Percentiles rank a stretch among this genome's conserved stretches.
Evolutionary conservation across 1,140 invertebrate genomes (phyloP).

Genomic region (Ruditapes philippinarum): DNA sequence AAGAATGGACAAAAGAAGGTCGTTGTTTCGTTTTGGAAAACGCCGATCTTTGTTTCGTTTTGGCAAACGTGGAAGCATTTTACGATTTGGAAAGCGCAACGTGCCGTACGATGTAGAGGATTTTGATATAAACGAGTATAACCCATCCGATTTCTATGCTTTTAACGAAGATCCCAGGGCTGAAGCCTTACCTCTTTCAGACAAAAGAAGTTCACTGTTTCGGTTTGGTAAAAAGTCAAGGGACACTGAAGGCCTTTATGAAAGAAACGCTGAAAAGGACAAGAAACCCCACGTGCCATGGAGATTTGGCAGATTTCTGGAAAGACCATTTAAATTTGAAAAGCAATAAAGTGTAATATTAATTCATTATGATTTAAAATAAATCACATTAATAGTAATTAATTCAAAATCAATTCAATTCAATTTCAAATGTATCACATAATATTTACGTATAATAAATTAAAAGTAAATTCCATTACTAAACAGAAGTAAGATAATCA

Average conservation of each 20-base stretch:
- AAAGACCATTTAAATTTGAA: no score
- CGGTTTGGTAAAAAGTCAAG: slow-evolving; percentile 59
- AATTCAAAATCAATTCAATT: no score
- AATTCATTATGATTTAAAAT: no score
- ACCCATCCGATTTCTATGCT: background rate
- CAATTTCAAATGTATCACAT: no score
- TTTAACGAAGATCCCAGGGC: slow-evolving; percentile 19
- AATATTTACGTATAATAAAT: no score
- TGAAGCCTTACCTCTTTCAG: slow-evolving; percentile 13
- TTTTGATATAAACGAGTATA: slow-evolving; percentile 15
- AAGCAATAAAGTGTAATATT: no score
- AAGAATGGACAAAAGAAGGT: slow-evolving; percentile 57
- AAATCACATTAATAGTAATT: no score
- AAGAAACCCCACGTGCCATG: slow-evolving; percentile 59
- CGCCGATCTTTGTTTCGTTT: slow-evolving; percentile 64
- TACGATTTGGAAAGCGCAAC: slow-evolving; percentile 67
- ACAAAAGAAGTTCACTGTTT: slow-evolving; percentile 61
- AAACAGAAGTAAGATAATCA: no score
- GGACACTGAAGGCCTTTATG: slow-evolving; percentile 3
- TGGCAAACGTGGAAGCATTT: slow-evolving; percentile 68
- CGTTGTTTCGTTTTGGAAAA: slow-evolving; percentile 70
- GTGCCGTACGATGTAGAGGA: background rate
- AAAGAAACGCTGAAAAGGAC: slow-evolving; percentile 24
- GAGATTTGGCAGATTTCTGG: slow-evolving; percentile 60
- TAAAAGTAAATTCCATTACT: no score